Evolutionary conservation across 2,797 vertebrate genomes (phyloP).

Genomic region (Ctenopoma kingsleyae): DNA sequence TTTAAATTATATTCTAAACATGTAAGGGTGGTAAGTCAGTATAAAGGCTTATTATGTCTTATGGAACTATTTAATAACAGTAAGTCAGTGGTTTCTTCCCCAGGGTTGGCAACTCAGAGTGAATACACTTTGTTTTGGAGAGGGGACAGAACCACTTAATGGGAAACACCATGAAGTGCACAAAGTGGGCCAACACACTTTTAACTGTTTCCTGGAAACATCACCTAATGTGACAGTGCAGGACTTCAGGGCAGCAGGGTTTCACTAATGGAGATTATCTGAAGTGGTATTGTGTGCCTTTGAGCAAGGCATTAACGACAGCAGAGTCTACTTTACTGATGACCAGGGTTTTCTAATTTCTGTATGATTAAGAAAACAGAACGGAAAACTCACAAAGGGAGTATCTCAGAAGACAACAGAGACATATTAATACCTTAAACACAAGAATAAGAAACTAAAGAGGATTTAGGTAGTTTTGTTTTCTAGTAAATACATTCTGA

Average conservation of each 20-base stretch:
- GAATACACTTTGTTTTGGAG: conserved; percentile 56
- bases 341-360: not conserved
- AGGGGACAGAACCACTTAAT: conserved; percentile 46
- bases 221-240: conserved; percentile 30
- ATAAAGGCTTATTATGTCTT: conserved; percentile 24
- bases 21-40: conserved; percentile 19
- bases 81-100: conserved; percentile 51
- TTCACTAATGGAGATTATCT: conserved; percentile 8
- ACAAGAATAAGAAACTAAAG: conserved; percentile 17
- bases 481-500: conserved; percentile 49
- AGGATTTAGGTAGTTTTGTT: conserved; percentile 29
- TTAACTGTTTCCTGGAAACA: conserved; percentile 38
- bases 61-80: conserved; percentile 62
- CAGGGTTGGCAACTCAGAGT: conserved; percentile 40
- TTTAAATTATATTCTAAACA: conserved; percentile 13
- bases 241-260: conserved; percentile 7
- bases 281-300: conserved; percentile 1
- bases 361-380: conserved; percentile 36
- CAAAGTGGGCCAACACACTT: conserved; percentile 43
- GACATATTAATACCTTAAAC: conserved; percentile 1
- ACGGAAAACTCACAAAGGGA: not conserved
- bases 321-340: not conserved
- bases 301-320: conserved; percentile 49
- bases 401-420: not conserved
- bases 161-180: conserved; percentile 48